Percentiles rank a stretch among this genome's conserved stretches.
Conservation (phyloP, 2,797 vertebrate genomes). For the Mormyrus hasselquistii region DNA sequence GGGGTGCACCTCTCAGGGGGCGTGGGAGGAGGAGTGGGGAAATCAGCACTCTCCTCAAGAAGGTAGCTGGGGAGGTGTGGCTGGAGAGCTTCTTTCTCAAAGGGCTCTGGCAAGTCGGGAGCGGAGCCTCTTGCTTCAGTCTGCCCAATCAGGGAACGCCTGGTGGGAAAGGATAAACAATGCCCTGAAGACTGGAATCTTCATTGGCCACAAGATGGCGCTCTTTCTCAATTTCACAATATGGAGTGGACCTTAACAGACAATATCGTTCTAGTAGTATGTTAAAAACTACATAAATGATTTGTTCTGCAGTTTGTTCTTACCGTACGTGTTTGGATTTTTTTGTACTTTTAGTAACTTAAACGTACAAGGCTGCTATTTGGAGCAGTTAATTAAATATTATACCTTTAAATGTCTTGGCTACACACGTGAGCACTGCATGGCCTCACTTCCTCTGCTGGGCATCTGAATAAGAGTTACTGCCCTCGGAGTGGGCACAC, state of each 20-base stretch:
- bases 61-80: constrained; percentile 42
- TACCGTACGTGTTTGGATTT: neutral
- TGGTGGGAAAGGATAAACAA: constrained; percentile 39
- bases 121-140: constrained; percentile 42
- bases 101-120: constrained; percentile 33
- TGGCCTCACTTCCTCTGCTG: neutral
- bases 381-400: neutral
- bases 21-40: constrained; percentile 50
- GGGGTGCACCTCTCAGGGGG: constrained; percentile 44
- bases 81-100: constrained; percentile 35
- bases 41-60: constrained; percentile 46
- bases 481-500: neutral
- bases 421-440: neutral
- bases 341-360: neutral
- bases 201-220: neutral
- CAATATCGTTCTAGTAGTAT: neutral
- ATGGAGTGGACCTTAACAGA: neutral
- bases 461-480: neutral
- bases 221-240: neutral
- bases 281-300: neutral
- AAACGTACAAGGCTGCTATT: neutral
- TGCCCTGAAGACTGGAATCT: neutral
- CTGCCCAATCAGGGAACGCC: constrained; percentile 48
- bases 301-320: neutral
- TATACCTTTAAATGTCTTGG: neutral